Base-by-base conservation (phyloP, 2,113 vertebrate species). In the Etheostoma cragini region DNA sequence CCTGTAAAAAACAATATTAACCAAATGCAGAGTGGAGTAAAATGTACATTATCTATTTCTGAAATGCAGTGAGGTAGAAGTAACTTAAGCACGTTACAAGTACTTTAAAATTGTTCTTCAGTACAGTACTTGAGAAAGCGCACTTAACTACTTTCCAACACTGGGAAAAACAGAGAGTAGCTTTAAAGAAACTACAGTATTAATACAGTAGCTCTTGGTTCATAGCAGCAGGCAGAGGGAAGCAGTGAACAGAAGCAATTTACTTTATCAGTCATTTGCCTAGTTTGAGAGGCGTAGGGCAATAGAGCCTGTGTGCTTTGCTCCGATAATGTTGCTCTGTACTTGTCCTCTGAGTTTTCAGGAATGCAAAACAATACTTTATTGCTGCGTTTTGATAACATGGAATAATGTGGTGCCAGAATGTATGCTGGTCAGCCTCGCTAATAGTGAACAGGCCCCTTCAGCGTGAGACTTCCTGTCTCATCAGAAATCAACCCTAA, bases 401-500 rank as follows among this genome's bases (percentile, higher is more conserved):
- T 26, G 11, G 38, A 56, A 26, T 15, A 47, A 71, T 19, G 8
- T 4, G 35, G 14, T 16, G 24, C 38, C 6, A 69, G 19, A 22
- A 0, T 50, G 21, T 45, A 4, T 15, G 16, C 15, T 33, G 42
- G 4, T 38, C 22, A 30, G n/a, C 38, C 30, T n/a, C 42, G 14
- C 22, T 47, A 21, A 30, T 5, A 5, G 67, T 42, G n/a, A 72
- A 67, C 1, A 75, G 49, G 6, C 45, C 16, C 26, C n/a, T 12
- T 24, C 70, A 62, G 26, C 7, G 35, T 15, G 19, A 45, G 17
- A 22, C 58, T 46, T 49, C 21, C 30, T 64, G 21, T 35, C 30
- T 61, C 24, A 4, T 47, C 60, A 26, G 19, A 38, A 82, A 83
- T 72, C 60, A 13, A 66, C 78, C 1, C 15, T 76, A 61, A 86